phyloP scores from a whole-genome alignment of 2,888 invertebrate species.

The Dryobota labecula region DNA sequence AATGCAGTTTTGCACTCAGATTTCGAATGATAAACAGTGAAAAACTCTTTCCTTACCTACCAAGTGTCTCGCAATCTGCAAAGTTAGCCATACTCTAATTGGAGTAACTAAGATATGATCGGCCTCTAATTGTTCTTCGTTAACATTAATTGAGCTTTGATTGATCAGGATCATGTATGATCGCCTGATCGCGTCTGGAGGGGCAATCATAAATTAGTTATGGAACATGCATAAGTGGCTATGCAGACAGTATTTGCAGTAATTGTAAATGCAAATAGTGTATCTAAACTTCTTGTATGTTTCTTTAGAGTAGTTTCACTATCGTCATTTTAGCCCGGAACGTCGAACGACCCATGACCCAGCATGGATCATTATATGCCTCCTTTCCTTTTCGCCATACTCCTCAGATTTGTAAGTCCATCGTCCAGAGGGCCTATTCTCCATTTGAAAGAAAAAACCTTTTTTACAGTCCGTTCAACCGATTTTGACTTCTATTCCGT shows the following conservation, averaged over 20 bases:
- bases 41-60: not conserved
- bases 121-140: slow-evolving; percentile 37
- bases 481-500: no score
- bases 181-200: slow-evolving; percentile 29
- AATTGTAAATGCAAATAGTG: slow-evolving; percentile 3
- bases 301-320: not conserved
- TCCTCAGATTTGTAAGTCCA: not conserved
- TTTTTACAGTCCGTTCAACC: no score
- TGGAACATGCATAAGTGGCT: not conserved
- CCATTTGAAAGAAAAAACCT: no score
- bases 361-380: no score
- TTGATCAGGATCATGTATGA: slow-evolving; percentile 49
- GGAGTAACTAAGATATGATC: slow-evolving; percentile 36
- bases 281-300: not conserved
- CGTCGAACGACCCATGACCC: no score
- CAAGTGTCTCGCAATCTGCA: not conserved
- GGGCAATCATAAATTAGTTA: slow-evolving; percentile 18
- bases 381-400: not conserved
- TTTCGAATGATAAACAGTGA: no score
- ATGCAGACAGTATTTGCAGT: not conserved
- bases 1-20: no score
- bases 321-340: not conserved
- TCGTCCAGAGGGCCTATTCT: not conserved
- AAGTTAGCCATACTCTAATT: slow-evolving; percentile 30
- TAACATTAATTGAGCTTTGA: slow-evolving; percentile 48